Base-by-base conservation (phyloP, 2,797 vertebrate genomes). In the Poeciliopsis presidionis region DNA sequence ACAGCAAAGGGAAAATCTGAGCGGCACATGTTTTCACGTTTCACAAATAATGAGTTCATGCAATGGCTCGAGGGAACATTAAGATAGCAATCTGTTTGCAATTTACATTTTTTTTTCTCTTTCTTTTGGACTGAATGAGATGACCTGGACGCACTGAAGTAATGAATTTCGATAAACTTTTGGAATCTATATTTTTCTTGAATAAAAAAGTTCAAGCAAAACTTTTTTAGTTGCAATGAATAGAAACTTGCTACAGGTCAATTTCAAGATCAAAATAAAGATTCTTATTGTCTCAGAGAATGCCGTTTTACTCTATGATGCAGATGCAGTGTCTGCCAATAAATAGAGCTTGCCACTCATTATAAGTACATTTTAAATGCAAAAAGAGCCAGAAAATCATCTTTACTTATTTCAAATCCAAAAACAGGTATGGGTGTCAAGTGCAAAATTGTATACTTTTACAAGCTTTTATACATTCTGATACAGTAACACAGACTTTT, bases 11-110 rank as follows among this genome's bases (percentile, higher is more conserved):
- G 73, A 75, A 61, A 51, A 43, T 78, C n/a, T 1, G 18, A 30
- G 69, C 49, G 39, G 77, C 84, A 76, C 81, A 80, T 74, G 75
- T 75, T 67, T 77, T 71, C 65, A 57, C 5, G 2, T 14, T 18
- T 12, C 57, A 75, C 22, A 86, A 53, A 83, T 80, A 79, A 8
- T 20, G 75, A 73, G 85, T 86, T 80, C 74, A 25, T 30, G 53
- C 14, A 5, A 2, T 3, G 7, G 28, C 86, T 85, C 77, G 25
- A 12, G 51, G 74, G 51, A 82, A 72, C 61, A 43, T 46, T 39
- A 77, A 57, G 47, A 63, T 75, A 20, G 69, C 79, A 45, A 39
- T 73, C 51, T 77, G 79, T 4, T 73, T 84, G 70, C 55, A 46
- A 78, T 77, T 25, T 3, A 9, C 1, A 22, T 8, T 22, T 22